A percentile compares a stretch with the other conserved stretches of the same genome.
Evolutionary conservation across 1,140 invertebrate genomes (phyloP).

Genomic region (Bombus superbus): DNA sequence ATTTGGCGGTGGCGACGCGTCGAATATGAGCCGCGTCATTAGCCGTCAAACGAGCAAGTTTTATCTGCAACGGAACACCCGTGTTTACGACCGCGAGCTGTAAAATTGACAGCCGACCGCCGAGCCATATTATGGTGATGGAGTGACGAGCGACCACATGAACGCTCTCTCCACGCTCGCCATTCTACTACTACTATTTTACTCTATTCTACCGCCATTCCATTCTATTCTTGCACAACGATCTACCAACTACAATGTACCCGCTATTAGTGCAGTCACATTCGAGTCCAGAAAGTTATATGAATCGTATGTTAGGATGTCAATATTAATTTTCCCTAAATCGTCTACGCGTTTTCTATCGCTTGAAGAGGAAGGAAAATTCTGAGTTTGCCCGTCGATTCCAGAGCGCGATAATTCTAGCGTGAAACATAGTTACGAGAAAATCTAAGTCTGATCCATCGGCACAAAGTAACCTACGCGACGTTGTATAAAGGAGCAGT

Average conservation of each 20-base stretch:
- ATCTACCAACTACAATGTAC: not conserved
- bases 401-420: too few relatives aligned
- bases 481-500: too few relatives aligned
- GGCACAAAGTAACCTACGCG: too few relatives aligned
- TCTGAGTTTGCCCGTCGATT: too few relatives aligned
- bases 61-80: constrained; percentile 59
- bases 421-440: too few relatives aligned
- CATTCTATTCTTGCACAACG: not conserved
- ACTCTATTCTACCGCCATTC: constrained; percentile 28
- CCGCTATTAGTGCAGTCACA: too few relatives aligned
- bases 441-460: too few relatives aligned
- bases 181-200: constrained; percentile 30
- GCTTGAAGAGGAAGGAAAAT: too few relatives aligned
- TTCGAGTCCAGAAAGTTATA: not conserved
- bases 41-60: constrained; percentile 58
- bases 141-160: constrained; percentile 55
- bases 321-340: too few relatives aligned
- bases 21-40: constrained; percentile 52
- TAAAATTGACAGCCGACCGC: constrained; percentile 68
- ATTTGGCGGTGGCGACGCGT: constrained; percentile 11
- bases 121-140: constrained; percentile 60
- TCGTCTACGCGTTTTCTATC: too few relatives aligned
- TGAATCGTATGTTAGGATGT: too few relatives aligned
- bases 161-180: constrained; percentile 40
- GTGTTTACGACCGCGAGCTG: constrained; percentile 61